phyloP scores from a whole-genome alignment of 2,888 invertebrate genomes.

The Patella caerulea region DNA sequence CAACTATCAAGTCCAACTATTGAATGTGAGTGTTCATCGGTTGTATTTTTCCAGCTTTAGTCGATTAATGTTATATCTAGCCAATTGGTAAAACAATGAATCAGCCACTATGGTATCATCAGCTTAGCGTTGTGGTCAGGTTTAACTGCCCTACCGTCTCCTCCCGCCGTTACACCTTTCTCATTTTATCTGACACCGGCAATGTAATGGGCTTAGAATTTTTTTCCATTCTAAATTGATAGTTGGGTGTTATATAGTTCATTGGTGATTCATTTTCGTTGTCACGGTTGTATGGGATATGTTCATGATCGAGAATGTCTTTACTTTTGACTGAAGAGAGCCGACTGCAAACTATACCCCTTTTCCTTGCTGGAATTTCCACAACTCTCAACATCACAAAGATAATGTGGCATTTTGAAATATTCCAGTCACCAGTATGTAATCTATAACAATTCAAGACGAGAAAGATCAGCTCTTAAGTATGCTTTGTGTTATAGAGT shows the following conservation, averaged over 20 bases:
- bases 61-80: no score
- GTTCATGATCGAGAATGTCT: conserved; percentile 11
- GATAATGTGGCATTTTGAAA: no score
- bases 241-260: background rate
- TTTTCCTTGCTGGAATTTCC: no score
- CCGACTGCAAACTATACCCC: background rate
- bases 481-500: no score
- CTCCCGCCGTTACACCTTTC: conserved; percentile 11
- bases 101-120: background rate
- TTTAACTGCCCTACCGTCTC: conserved; percentile 22
- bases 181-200: background rate
- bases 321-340: conserved; percentile 11
- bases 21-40: no score
- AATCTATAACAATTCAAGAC: no score
- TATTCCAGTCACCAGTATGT: no score
- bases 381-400: no score
- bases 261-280: conserved; percentile 17
- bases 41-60: no score
- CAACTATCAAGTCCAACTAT: no score
- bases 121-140: conserved; percentile 26
- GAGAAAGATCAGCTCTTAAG: no score
- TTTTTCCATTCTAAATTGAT: background rate
- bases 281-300: background rate
- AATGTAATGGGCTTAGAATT: background rate
- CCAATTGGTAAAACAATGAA: no score